A percentile compares a stretch with the other conserved stretches of the same genome.
Evolutionary conservation across 2,797 vertebrate genomes (phyloP).

Genomic region (Typhlichthys subterraneus): DNA sequence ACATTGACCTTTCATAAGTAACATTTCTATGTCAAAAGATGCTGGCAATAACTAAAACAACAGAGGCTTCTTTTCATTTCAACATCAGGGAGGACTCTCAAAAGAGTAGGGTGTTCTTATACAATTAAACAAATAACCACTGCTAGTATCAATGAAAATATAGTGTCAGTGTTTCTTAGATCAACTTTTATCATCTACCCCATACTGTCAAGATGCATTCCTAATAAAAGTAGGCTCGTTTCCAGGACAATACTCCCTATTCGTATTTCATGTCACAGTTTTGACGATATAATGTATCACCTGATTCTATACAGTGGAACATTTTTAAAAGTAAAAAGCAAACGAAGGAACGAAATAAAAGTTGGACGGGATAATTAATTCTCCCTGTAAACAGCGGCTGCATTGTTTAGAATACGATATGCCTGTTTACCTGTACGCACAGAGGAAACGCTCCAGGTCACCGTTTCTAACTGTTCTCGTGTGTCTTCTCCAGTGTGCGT

Average conservation of each 20-base stretch:
- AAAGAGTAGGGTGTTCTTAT: background rate
- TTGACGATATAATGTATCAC: too few relatives aligned
- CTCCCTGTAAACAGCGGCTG: background rate
- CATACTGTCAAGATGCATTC: too few relatives aligned
- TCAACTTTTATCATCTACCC: too few relatives aligned
- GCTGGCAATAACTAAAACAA: background rate
- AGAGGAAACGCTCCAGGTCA: constrained; percentile 5
- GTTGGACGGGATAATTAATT: constrained; percentile 31
- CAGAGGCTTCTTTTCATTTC: constrained; percentile 19
- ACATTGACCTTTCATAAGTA: too few relatives aligned
- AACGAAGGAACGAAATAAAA: constrained; percentile 26
- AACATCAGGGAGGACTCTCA: constrained; percentile 5
- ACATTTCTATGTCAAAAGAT: background rate
- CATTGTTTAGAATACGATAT: constrained; percentile 1
- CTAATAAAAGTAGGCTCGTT: too few relatives aligned
- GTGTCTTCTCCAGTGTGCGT: background rate
- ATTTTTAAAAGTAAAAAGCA: constrained; percentile 9
- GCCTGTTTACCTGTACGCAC: constrained; percentile 59
- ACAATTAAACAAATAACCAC: background rate
- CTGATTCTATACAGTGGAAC: too few relatives aligned
- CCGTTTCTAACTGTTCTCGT: constrained; percentile 1
- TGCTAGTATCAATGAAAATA: background rate
- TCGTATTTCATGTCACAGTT: too few relatives aligned
- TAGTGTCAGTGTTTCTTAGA: background rate
- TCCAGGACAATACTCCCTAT: too few relatives aligned